Percentiles rank a stretch among this genome's conserved stretches.
These are phyloP conservation scores for Mus spicilegus DNA, from an alignment of 2,113 vertebrate genomes.

Conservation along the genomic window DNA sequence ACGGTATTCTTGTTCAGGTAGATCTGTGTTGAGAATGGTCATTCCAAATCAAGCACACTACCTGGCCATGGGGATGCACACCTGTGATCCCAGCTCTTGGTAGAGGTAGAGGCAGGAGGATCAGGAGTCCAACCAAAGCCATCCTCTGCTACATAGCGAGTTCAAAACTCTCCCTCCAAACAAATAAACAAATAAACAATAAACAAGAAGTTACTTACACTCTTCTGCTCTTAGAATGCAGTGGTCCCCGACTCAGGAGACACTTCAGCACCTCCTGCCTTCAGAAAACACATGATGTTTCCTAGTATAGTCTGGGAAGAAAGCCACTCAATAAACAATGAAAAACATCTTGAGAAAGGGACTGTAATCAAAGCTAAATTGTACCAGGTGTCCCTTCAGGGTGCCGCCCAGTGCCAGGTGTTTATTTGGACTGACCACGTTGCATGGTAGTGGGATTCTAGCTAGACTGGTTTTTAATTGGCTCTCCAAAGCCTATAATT, in stretches of 20 bases:
- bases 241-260: background rate
- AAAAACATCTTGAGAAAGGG: background rate
- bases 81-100: background rate
- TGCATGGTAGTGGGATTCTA: too few relatives aligned
- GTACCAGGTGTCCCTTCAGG: background rate
- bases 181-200: background rate
- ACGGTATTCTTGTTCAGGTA: background rate
- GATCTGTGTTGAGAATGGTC: background rate
- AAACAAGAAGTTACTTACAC: background rate
- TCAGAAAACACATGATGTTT: background rate
- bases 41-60: background rate
- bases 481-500: background rate
- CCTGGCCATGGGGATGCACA: background rate
- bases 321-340: background rate
- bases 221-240: background rate
- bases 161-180: background rate
- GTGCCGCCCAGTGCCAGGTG: background rate
- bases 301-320: background rate
- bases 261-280: background rate
- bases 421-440: rapidly evolving
- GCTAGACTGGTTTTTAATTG: background rate
- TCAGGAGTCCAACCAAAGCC: background rate
- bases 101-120: background rate
- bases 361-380: background rate
- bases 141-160: background rate